A percentile compares a stretch with the other conserved stretches of the same genome.
Conservation (phyloP, 2,797 vertebrate genomes). For the Lophotriccus pileatus region DNA sequence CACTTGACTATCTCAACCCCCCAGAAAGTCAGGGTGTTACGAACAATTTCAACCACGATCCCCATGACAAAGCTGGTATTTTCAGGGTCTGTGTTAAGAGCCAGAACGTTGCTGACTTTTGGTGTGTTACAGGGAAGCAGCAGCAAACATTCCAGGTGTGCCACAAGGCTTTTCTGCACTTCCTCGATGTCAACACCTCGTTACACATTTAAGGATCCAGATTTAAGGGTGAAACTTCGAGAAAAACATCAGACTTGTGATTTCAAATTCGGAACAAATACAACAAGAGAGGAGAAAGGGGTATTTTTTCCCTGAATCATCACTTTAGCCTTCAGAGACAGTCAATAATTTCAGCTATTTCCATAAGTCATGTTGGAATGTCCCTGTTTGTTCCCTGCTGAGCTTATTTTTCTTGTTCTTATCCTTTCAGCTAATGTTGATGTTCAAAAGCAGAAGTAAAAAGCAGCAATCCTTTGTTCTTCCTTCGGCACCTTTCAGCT, state of each 20-base stretch:
- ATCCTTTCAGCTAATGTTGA: neutral
- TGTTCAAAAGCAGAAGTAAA: neutral
- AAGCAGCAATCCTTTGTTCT: neutral
- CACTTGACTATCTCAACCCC: neutral
- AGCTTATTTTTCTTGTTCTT: neutral
- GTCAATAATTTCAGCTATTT: neutral
- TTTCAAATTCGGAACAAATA: neutral
- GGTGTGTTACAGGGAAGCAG: neutral
- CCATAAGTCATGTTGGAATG: neutral
- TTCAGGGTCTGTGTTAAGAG: neutral
- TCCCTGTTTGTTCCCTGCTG: neutral
- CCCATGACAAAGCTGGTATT: neutral
- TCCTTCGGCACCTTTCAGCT: neutral
- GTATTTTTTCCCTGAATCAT: neutral
- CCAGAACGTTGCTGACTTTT: neutral
- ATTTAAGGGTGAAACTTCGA: neutral
- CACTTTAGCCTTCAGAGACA: neutral
- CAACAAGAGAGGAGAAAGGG: neutral
- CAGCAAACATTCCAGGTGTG: fast-evolving
- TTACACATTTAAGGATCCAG: neutral
- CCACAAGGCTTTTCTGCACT: neutral
- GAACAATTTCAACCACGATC: neutral
- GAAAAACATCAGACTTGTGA: neutral
- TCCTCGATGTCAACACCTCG: neutral
- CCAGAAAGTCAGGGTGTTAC: neutral